Evolutionary conservation across 2,888 invertebrate genomes (phyloP).

Genomic region (Phalera bucephala): DNA sequence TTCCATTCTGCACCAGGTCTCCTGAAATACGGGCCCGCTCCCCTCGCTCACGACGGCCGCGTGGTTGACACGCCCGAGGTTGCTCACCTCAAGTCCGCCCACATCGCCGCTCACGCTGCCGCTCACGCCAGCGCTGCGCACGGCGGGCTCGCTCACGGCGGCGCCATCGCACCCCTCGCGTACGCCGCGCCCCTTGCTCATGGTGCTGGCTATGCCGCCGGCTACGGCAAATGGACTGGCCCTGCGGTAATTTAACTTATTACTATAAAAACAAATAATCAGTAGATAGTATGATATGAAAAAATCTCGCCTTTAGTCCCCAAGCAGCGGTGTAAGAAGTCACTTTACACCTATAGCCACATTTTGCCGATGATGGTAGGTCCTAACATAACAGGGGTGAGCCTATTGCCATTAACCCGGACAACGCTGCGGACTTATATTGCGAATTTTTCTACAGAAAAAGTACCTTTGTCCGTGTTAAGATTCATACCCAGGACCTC

Average conservation of each 20-base stretch:
- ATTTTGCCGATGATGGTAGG: no score
- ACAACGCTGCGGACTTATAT: no score
- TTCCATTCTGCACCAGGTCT: slow-evolving; percentile 64
- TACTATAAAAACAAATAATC: no score
- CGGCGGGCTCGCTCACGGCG: slow-evolving; percentile 39
- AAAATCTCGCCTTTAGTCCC: no score
- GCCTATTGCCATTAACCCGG: no score
- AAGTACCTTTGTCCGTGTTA: no score
- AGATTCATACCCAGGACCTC: no score
- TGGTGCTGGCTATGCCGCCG: slow-evolving; percentile 53
- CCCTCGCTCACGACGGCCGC: slow-evolving; percentile 76
- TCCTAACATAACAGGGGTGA: no score
- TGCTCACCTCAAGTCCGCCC: slow-evolving; percentile 82
- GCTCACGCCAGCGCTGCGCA: slow-evolving; percentile 58
- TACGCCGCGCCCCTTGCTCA: slow-evolving; percentile 32
- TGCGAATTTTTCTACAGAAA: no score
- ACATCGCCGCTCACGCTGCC: slow-evolving; percentile 72
- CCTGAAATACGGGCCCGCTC: slow-evolving; percentile 76
- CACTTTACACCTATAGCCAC: no score
- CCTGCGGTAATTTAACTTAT: slow-evolving; percentile 49
- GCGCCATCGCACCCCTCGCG: slow-evolving; percentile 40
- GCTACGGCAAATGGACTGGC: slow-evolving; percentile 76
- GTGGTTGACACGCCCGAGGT: slow-evolving; percentile 81
- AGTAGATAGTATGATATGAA: no score
- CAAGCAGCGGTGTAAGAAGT: no score